These are phyloP conservation scores for Saturnia pavonia DNA, from an alignment of 2,888 invertebrate genomes.

Conservation along the genomic window DNA sequence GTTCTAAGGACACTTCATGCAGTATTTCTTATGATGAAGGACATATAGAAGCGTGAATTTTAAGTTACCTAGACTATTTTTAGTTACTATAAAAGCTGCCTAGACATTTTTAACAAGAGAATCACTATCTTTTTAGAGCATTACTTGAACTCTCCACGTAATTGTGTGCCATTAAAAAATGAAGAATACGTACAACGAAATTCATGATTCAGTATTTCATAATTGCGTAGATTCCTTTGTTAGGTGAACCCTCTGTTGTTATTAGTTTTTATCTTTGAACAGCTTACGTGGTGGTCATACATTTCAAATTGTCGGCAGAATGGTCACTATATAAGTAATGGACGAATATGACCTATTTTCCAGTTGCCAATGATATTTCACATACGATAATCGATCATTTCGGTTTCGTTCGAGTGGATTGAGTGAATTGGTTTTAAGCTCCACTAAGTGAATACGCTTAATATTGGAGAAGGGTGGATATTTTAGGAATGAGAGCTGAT, in stretches of 20 bases:
- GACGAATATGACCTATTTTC: slow-evolving; percentile 46
- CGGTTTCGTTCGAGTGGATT: slow-evolving; percentile 27
- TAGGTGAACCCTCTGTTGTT: neutral
- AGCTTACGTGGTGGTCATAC: neutral
- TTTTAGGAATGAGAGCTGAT: neutral
- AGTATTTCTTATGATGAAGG: too few species aligned
- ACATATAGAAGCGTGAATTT: too few species aligned
- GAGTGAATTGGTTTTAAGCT: slow-evolving; percentile 7
- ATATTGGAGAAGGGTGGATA: neutral
- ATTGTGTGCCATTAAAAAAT: too few species aligned
- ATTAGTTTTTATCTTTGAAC: neutral
- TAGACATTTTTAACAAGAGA: too few species aligned
- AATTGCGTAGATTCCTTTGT: too few species aligned
- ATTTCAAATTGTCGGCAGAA: slow-evolving; percentile 14
- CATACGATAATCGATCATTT: slow-evolving; percentile 44
- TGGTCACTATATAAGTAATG: slow-evolving; percentile 27
- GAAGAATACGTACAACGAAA: too few species aligned
- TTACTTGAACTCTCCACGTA: too few species aligned
- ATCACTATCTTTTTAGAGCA: too few species aligned
- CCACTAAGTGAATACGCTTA: neutral
- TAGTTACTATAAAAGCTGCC: too few species aligned
- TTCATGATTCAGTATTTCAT: too few species aligned
- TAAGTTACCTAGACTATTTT: too few species aligned
- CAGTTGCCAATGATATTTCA: slow-evolving; percentile 43
- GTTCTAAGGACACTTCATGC: too few species aligned